Base-by-base conservation (phyloP, 2,888 invertebrate species). In the Hecatera dysodea region DNA sequence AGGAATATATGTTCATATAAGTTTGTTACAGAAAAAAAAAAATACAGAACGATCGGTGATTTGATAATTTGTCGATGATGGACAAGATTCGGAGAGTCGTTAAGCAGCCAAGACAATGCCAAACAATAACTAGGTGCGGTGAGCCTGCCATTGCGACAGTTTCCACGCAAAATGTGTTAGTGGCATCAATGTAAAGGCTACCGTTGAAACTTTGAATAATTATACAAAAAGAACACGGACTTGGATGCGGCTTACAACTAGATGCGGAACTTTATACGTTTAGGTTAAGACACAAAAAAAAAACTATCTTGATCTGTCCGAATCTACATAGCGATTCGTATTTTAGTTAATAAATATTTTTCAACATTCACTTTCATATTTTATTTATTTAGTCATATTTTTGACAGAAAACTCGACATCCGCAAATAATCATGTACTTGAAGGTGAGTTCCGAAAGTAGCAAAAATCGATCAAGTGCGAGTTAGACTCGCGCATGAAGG, bases 351-450 rank as follows among this genome's bases (percentile, higher is more conserved):
- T 36, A 24, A 33, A 67, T 46, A 15, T 5, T 27, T 9, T 44
- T 1, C 24, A 46, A 39, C 22, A n/a, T n/a, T 36, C 7, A 22
- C 0, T 53, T 15, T 22, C 27, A 55, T 15, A 12, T 24, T 27
- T 6, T 56, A 29, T 46, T 62, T 39, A 69, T n/a, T 29, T 29
- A 22, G n/a, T 36, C 3, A 53, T 24, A 46, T 70, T 70, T 66
- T 70, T 46, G 46, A 46, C 71, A 70, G 71, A 63, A n/a, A 27
- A 19, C 3, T 36, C 61, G 70, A 42, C 29, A 22, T 4, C 36
- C 19, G 15, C 22, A 46, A 27, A 19, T 1, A 12, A 48, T 19
- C 11, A 12, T 15, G 8, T 12, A 11, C 3, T 19, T 29, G 17
- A 24, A 60, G 53, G 63, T 75, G 17, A 60, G 69, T 36, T 29